Evolutionary conservation across 2,888 invertebrate genomes (phyloP), one percentile per base, ranked within the genome.

Genomic region (Nemotelus nigrinus): DNA sequence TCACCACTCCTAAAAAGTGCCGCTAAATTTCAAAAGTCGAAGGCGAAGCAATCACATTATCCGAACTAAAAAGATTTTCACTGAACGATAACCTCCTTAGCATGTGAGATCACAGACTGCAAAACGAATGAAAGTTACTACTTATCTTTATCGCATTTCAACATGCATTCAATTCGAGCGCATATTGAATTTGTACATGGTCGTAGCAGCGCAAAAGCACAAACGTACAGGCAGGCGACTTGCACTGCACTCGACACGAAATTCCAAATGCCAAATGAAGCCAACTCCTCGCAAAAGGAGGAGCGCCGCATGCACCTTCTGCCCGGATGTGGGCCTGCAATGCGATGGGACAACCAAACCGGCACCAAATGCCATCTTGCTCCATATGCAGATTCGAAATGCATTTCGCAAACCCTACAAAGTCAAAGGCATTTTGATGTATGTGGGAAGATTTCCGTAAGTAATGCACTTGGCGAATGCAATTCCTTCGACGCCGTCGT

Each of bases 341-440:
- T 48, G 68, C 68, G 50, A 50, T 53, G 41, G 1, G 43, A 41
- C 10, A 39, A 43, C 43, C 39, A 39, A 39, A 63, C 63, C 39
- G 39, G 63, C 63, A 39, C 39, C 43, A 4, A 39, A 63, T 63
- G 39, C 43, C 63, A 68, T 10, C 25, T 48, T 41, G 41, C 50
- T 53, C 50, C 50, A 68, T 68, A 68, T 68, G 68, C 68, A 68
- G 68, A 63, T 63, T 43, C 63, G 41, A 43, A 63, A 63, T 63
- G 63, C 63, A 63, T 63, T 63, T 41, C 25, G 63, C 63, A 63
- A 10, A 39, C 63, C 63, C 5, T 63, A 63, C 68, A 72, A 72
- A 72, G 44, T 58, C 72, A 60, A 72, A 68, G 60, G 72, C 47
- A 72, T 72, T 58, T 72, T 72, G 72, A 72, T 72, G 72, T 72